Base-by-base conservation (phyloP, 2,113 vertebrate species). In the Picathartes gymnocephalus region DNA sequence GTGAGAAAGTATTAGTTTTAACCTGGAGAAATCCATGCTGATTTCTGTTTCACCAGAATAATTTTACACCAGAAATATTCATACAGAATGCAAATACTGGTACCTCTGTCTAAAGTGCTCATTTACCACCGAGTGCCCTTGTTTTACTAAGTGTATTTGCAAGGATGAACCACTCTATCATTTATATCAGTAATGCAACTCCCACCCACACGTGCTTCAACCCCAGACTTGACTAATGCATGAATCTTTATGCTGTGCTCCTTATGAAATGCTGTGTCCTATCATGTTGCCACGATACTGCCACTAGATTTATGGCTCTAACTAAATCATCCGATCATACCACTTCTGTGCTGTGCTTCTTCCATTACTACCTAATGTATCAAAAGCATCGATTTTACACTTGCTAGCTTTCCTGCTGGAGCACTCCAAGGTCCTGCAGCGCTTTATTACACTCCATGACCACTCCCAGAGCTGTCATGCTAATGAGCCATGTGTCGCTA, bases 241-340 rank as follows among this genome's bases (percentile, higher is more conserved):
- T 17, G 88, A 84, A 73, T 69, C 69, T 88, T 83, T 73, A 72
- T 37, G 84, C 87, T 4, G 3, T 1, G 33, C 54, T 90, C 81
- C 84, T 80, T 83, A 78, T 71, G 88, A 92, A 96, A 94, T 33
- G 64, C 82, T 78, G 72, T 69, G 92, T 96, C 93, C 95, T 92
- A 78, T 88, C 88, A 94, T 14, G n/a, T 90, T 93, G 93, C 92
- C 87, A 86, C 58, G 50, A 85, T 13, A 50, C 87, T 68, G 92
- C 86, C 23, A 13, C 85, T 77, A 93, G 95, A 97, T 97, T 97
- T 96, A 96, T 94, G 79, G 92, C 93, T 71, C 20, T 64, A 94
- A 96, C 92, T 95, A 95, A 96, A 96, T 96, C 96, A 97, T 96
- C 95, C 4, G 8, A 97, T 96, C 94, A 92, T 74, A 84, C 79